Conservation (phyloP, 1,140 invertebrate genomes). For the Chionoecetes opilio region DNA sequence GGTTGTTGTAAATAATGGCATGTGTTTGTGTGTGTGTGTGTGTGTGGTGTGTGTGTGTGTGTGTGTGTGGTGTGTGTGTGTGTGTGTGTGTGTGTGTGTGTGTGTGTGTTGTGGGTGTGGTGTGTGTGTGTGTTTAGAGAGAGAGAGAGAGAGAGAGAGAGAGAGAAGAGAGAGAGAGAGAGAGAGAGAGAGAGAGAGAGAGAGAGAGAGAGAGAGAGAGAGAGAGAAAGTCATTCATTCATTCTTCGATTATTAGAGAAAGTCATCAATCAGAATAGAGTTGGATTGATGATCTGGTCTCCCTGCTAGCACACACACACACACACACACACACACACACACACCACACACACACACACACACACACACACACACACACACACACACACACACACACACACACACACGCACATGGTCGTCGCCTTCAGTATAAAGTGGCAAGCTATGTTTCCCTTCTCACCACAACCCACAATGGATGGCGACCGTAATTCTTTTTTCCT, state of each 20-base stretch:
- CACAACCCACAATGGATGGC: background rate
- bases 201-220: slow-evolving; percentile 27
- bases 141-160: background rate
- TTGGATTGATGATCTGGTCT: background rate
- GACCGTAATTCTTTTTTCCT: background rate
- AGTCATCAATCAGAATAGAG: background rate
- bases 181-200: slow-evolving; percentile 27
- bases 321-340: no score
- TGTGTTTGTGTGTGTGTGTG: no score
- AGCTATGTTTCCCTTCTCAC: background rate
- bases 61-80: no score
- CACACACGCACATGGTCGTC: background rate
- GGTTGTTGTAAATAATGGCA: no score
- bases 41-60: no score
- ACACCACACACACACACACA: background rate
- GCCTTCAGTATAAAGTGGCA: background rate
- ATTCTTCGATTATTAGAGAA: background rate
- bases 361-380: slow-evolving; percentile 21
- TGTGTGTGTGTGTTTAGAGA: no score
- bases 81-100: no score
- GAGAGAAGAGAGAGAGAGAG: slow-evolving; percentile 9
- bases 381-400: slow-evolving; percentile 27
- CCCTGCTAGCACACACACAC: background rate
- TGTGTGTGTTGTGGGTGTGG: no score
- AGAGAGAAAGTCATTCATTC: background rate